phyloP scores from a whole-genome alignment of 2,113 vertebrate species.

The Heterocephalus glaber region DNA sequence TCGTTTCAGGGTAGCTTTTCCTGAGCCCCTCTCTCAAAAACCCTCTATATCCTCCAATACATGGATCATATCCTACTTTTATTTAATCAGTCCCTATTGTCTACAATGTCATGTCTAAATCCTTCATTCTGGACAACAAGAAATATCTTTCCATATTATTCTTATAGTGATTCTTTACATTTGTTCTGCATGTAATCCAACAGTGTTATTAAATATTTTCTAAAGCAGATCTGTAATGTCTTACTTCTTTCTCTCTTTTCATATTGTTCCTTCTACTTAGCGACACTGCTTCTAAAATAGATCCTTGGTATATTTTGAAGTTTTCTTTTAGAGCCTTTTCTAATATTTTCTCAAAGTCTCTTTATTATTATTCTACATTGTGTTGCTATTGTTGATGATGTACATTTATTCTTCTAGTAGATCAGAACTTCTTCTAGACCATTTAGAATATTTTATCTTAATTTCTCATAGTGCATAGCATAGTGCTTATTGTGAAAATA shows the following conservation, averaged over 20 bases:
- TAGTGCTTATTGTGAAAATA: constrained; percentile 28
- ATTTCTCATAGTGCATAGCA: not conserved
- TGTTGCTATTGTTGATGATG: not conserved
- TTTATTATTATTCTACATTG: not conserved
- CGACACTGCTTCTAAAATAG: not conserved
- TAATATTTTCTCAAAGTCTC: not conserved
- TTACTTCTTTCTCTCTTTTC: not conserved
- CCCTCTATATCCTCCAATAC: not conserved
- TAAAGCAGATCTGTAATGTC: not conserved
- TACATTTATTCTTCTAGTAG: not conserved
- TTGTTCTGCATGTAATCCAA: not conserved
- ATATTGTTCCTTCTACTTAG: not conserved
- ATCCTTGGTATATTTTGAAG: not conserved
- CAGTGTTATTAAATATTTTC: not conserved
- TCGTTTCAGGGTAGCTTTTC: not conserved
- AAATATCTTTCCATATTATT: not conserved
- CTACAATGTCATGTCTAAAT: not conserved
- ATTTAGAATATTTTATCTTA: constrained; percentile 15
- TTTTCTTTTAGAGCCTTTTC: constrained; percentile 9
- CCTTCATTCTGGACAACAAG: not conserved
- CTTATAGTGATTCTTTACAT: not conserved
- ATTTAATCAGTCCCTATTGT: not conserved
- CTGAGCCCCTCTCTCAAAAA: not conserved
- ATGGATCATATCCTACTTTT: not conserved
- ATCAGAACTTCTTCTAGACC: not conserved